phyloP scores from a whole-genome alignment of 2,888 invertebrate genomes.

The Cataglyphis livida region DNA sequence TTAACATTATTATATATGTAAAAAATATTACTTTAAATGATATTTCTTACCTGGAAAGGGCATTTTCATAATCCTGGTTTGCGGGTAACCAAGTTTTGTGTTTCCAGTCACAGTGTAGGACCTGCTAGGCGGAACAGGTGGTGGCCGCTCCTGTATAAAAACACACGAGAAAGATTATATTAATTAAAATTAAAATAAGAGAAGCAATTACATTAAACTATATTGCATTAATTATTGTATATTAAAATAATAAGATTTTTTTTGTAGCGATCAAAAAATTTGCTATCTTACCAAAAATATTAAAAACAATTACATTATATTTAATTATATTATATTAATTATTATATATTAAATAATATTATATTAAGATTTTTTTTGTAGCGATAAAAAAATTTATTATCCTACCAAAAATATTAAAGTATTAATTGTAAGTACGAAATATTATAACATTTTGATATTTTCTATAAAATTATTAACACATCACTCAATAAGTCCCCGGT shows the following conservation, averaged over 20 bases:
- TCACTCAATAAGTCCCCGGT: too few relatives aligned
- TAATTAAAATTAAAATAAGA: not conserved
- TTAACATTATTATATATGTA: not conserved
- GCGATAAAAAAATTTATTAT: not conserved
- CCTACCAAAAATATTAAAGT: not conserved
- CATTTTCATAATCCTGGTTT: conserved; percentile 96
- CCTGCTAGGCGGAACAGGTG: conserved; percentile 96
- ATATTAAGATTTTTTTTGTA: conserved; percentile 36
- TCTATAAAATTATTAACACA: not conserved
- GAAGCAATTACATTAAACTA: too few relatives aligned
- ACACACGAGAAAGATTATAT: conserved; percentile 39
- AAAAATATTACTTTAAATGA: conserved; percentile 10
- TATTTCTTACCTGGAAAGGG: conserved; percentile 90
- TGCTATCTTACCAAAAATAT: not conserved
- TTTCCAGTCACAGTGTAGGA: conserved; percentile 96
- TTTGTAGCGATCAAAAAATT: conserved; percentile 30
- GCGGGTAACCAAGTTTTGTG: conserved; percentile 96
- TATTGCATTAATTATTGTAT: too few relatives aligned
- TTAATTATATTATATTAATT: too few relatives aligned
- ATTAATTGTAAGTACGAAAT: conserved; percentile 7
- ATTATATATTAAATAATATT: too few relatives aligned
- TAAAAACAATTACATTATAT: not conserved
- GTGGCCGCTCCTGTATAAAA: conserved; percentile 92
- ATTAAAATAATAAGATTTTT: conserved; percentile 11
- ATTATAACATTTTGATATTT: conserved; percentile 9